These are phyloP conservation scores for Eulimnadia texana DNA, from an alignment of 1,140 invertebrate species.

Conservation along the genomic window DNA sequence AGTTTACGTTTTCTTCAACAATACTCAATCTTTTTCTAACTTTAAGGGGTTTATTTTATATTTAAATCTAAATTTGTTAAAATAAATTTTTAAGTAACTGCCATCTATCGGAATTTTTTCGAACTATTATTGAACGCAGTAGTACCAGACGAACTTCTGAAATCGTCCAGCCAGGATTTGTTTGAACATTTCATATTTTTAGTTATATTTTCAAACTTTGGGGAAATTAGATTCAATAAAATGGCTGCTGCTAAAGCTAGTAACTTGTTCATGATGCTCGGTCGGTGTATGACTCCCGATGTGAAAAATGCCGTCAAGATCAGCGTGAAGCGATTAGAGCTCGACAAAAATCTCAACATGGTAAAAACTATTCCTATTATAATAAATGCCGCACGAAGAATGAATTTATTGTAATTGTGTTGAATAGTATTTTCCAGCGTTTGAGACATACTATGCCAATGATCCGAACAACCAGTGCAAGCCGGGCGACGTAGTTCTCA, in stretches of 20 bases:
- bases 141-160: no score
- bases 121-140: no score
- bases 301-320: conserved; percentile 63
- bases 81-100: no score
- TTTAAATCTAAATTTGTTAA: no score
- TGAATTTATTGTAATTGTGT: conserved; percentile 22
- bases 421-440: conserved; percentile 59
- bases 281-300: conserved; percentile 51
- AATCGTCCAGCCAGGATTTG: no score
- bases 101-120: no score
- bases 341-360: conserved; percentile 51
- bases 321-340: conserved; percentile 46
- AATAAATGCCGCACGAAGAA: conserved; percentile 21
- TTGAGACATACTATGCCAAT: conserved; percentile 51
- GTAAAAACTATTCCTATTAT: conserved; percentile 32
- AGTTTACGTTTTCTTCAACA: no score
- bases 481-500: conserved; percentile 62
- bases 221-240: neutral
- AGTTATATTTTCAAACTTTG: neutral
- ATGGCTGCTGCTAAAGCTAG: neutral
- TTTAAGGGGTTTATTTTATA: no score
- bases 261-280: conserved; percentile 32
- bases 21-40: no score
- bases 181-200: no score
- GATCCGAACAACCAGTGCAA: conserved; percentile 62